phyloP scores from a whole-genome alignment of 2,888 invertebrate species.

The Acanthosoma haemorrhoidale region DNA sequence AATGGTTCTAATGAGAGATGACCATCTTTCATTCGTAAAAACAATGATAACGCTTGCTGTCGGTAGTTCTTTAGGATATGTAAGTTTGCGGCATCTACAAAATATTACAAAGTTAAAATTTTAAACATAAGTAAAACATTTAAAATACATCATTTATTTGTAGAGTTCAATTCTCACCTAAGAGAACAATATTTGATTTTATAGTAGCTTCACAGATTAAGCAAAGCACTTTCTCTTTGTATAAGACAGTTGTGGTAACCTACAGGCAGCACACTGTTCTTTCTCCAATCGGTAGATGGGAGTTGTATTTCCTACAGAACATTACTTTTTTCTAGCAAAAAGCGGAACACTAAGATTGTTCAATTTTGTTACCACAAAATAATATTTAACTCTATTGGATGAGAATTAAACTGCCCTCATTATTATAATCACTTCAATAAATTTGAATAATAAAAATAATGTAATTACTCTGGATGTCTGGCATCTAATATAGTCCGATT shows the following conservation, averaged over 20 bases:
- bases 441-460: too few relatives aligned
- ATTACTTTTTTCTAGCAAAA: not conserved
- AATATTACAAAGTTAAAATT: constrained; percentile 42
- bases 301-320: too few relatives aligned
- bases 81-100: constrained; percentile 55
- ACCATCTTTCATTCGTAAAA: constrained; percentile 87
- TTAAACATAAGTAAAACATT: not conserved
- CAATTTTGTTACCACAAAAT: not conserved
- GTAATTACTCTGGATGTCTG: constrained; percentile 44
- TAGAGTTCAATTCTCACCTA: too few relatives aligned
- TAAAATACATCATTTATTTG: too few relatives aligned
- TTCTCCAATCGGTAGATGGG: too few relatives aligned
- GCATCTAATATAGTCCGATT: constrained; percentile 70
- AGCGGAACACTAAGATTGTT: not conserved
- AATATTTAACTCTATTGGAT: too few relatives aligned
- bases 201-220: too few relatives aligned
- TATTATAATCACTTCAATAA: not conserved
- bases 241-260: too few relatives aligned
- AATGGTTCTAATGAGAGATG: constrained; percentile 75
- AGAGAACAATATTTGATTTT: too few relatives aligned
- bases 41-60: constrained; percentile 76
- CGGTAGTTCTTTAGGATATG: constrained; percentile 59
- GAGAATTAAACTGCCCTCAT: not conserved
- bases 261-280: too few relatives aligned
- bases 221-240: too few relatives aligned